Percentiles rank a stretch among this genome's conserved stretches.
Evolutionary conservation across 1,140 invertebrate genomes (phyloP).

Genomic region (Calliphora vicina): DNA sequence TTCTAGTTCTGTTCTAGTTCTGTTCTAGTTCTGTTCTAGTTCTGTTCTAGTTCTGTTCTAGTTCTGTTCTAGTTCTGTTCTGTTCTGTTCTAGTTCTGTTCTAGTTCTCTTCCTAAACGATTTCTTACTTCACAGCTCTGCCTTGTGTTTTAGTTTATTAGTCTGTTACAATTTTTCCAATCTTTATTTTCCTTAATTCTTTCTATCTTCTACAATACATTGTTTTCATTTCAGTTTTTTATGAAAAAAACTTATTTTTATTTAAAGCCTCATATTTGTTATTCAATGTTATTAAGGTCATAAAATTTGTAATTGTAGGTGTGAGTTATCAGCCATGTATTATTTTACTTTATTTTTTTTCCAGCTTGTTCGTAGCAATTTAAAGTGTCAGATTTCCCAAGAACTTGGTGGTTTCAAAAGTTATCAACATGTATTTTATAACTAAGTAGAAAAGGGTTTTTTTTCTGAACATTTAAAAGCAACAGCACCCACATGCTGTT

Average conservation of each 20-base stretch:
- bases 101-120: background rate
- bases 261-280: background rate
- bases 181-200: background rate
- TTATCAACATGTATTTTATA: too few species aligned
- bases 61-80: too few species aligned
- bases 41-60: too few species aligned
- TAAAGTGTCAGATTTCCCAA: conserved; percentile 29
- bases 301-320: conserved; percentile 30
- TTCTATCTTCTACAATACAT: background rate
- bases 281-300: conserved; percentile 30
- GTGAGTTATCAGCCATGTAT: conserved; percentile 13
- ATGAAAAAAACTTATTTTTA: background rate
- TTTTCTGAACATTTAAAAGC: background rate
- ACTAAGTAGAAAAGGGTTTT: background rate
- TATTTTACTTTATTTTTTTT: background rate
- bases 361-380: background rate
- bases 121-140: background rate
- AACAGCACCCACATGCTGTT: conserved; percentile 24
- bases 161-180: background rate
- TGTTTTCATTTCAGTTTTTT: background rate
- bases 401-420: background rate
- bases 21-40: too few species aligned
- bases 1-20: too few species aligned
- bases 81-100: background rate
- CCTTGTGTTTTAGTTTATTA: background rate